Conservation (phyloP, 2,113 vertebrate species). For the Cygnus atratus region DNA sequence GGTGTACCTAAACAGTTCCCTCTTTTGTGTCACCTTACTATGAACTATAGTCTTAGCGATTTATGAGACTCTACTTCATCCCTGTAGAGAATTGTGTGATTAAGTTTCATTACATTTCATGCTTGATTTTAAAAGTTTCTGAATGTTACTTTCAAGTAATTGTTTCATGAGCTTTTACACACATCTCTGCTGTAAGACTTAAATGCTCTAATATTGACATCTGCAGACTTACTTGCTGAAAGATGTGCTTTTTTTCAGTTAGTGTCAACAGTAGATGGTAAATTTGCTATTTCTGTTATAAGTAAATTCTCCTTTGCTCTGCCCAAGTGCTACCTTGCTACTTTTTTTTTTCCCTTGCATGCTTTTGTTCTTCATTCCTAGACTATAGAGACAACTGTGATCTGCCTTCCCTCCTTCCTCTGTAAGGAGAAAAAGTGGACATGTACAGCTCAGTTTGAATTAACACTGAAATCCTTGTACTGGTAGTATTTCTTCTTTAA, state of each 20-base stretch:
- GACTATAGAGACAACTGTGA: neutral
- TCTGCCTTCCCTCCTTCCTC: neutral
- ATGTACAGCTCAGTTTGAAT: neutral
- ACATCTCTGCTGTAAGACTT: neutral
- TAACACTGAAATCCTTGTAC: neutral
- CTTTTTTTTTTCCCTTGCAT: neutral
- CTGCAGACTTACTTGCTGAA: neutral
- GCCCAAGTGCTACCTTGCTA: neutral
- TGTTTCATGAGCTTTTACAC: neutral
- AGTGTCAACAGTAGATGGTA: neutral
- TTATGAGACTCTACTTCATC: neutral
- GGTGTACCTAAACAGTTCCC: neutral
- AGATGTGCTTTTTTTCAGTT: neutral
- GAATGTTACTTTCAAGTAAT: neutral
- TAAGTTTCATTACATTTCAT: neutral
- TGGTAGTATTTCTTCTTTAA: neutral
- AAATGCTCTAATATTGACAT: neutral
- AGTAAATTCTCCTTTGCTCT: neutral
- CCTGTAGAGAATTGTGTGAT: neutral
- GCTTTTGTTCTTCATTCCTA: neutral
- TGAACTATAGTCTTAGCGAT: neutral
- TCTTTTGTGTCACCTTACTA: neutral
- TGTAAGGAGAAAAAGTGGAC: neutral
- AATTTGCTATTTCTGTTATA: neutral
- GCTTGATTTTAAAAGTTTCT: neutral